A percentile compares a stretch with the other conserved stretches of the same genome.
Evolutionary conservation across 2,113 vertebrate genomes (phyloP).

Genomic region (Salminus brasiliensis): DNA sequence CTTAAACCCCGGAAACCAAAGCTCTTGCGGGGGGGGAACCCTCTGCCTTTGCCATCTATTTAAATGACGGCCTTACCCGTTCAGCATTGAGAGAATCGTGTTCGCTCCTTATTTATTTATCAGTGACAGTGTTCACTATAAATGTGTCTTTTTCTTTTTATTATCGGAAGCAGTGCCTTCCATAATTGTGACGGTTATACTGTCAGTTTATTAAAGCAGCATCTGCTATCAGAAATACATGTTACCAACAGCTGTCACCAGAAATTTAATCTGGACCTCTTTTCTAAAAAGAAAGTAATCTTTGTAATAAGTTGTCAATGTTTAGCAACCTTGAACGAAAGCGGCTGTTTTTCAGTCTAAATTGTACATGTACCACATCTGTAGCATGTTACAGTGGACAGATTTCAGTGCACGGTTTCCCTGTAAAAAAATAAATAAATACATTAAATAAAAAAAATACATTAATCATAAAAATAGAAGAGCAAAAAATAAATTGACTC

Average conservation of each 20-base stretch:
- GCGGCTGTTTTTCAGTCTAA: too few species aligned
- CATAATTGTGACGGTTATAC: constrained; percentile 99
- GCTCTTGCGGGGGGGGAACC: not conserved
- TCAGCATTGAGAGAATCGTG: constrained; percentile 71
- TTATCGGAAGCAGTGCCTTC: constrained; percentile 99
- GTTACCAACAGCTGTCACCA: constrained; percentile 52
- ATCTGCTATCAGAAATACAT: constrained; percentile 89
- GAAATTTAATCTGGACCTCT: constrained; percentile 26
- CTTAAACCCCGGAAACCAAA: not conserved
- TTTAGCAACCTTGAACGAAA: not conserved
- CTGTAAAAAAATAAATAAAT: too few species aligned
- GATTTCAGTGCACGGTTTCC: too few species aligned
- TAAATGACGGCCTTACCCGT: constrained; percentile 39
- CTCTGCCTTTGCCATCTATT: constrained; percentile 39
- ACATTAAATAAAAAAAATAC: too few species aligned
- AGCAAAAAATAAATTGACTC: too few species aligned
- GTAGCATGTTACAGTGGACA: too few species aligned
- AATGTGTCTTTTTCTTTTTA: constrained; percentile 82
- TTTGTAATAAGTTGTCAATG: not conserved
- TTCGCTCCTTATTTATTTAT: constrained; percentile 87
- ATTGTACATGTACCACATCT: too few species aligned
- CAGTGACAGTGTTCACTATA: constrained; percentile 96
- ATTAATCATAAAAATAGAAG: too few species aligned
- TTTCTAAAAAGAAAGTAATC: not conserved
- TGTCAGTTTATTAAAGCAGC: constrained; percentile 93